Percentiles rank a stretch among this genome's conserved stretches.
Evolutionary conservation across 2,113 vertebrate genomes (phyloP).

Genomic region (Motacilla tschutschensis): DNA sequence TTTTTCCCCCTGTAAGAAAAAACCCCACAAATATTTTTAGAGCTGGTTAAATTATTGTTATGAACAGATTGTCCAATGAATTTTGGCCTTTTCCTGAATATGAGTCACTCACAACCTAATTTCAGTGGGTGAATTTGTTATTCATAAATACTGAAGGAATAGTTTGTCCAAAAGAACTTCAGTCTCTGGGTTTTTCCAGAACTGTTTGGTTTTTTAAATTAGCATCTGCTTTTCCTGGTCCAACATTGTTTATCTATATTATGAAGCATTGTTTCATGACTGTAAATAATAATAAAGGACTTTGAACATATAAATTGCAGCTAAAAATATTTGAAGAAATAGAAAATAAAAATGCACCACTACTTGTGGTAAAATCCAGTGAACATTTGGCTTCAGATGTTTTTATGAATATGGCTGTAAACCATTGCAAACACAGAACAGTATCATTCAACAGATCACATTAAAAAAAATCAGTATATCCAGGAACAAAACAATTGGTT

Average conservation of each 20-base stretch:
- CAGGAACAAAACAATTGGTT: background rate
- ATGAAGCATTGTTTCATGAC: background rate
- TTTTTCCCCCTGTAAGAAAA: constrained; percentile 39
- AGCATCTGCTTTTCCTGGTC: background rate
- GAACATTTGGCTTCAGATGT: background rate
- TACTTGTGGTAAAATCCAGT: background rate
- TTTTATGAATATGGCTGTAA: background rate
- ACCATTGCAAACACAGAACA: background rate
- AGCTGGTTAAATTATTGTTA: constrained; percentile 39
- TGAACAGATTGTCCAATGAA: constrained; percentile 20
- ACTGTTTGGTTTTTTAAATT: background rate
- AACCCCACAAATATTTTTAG: constrained; percentile 39
- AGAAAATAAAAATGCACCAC: background rate
- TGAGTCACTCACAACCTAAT: constrained; percentile 41
- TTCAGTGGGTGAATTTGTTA: constrained; percentile 32
- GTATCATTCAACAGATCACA: background rate
- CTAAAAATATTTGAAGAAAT: background rate
- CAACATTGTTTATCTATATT: background rate
- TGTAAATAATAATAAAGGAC: background rate
- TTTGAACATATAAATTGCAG: background rate
- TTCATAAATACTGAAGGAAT: constrained; percentile 31
- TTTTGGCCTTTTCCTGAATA: constrained; percentile 21
- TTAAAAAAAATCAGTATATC: background rate
- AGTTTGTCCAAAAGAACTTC: background rate
- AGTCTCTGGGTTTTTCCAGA: background rate